Evolutionary conservation across 2,888 invertebrate species (phyloP).

Genomic region (Drosophila falleni): DNA sequence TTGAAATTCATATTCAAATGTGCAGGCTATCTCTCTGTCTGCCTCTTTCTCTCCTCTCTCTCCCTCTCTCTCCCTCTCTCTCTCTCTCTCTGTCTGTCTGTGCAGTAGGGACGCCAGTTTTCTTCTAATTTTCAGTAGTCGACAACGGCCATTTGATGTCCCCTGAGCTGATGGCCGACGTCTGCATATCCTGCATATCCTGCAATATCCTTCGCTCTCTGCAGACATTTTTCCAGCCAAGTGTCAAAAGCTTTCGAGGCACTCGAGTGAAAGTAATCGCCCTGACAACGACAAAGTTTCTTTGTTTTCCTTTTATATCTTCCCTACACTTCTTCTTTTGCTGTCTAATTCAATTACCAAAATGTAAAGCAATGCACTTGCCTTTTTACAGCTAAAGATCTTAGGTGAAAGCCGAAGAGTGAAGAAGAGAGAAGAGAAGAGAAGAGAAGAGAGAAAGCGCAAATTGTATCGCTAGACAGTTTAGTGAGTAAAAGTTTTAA

Average conservation of each 20-base stretch:
- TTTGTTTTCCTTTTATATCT: conserved; percentile 29
- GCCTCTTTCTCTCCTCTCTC: not conserved
- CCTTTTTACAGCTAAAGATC: conserved; percentile 4
- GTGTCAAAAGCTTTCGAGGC: conserved; percentile 63
- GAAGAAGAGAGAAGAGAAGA: not conserved
- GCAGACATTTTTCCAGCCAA: conserved; percentile 40
- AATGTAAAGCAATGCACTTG: conserved; percentile 36
- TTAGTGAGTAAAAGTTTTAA: conserved; percentile 35
- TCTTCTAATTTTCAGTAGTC: conserved; percentile 74
- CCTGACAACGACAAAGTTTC: conserved; percentile 27
- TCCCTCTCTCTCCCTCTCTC: not conserved
- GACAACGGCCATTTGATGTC: conserved; percentile 57
- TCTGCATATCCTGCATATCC: conserved; percentile 24
- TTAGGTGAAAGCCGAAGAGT: not conserved
- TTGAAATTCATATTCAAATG: conserved; percentile 78
- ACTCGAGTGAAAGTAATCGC: conserved; percentile 79
- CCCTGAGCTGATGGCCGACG: conserved; percentile 46
- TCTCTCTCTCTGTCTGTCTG: conserved; percentile 13
- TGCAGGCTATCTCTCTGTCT: conserved; percentile 8
- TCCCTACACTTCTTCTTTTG: conserved; percentile 16
- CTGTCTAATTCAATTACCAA: conserved; percentile 72
- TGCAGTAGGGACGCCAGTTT: conserved; percentile 64
- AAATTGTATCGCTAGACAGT: conserved; percentile 26
- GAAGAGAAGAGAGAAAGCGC: not conserved
- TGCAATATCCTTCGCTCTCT: conserved; percentile 25